Evolutionary conservation across 2,797 vertebrate species (phyloP).

Genomic region (Clamator glandarius): DNA sequence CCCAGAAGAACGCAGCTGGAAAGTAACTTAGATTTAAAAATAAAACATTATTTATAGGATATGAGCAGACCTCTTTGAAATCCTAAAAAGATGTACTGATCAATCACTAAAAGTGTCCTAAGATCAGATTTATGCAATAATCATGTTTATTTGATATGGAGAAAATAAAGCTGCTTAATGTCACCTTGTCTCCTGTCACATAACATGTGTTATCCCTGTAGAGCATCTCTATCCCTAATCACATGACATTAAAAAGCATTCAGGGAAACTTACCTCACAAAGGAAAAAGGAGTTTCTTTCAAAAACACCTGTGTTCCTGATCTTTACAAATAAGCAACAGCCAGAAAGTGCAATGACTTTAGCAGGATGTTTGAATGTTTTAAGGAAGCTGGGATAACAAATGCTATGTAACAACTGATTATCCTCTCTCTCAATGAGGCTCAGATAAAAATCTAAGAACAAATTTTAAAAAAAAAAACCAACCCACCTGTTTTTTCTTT

Average conservation of each 20-base stretch:
- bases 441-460: not conserved
- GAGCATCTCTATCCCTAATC: not conserved
- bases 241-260: not conserved
- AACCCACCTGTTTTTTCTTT: not conserved
- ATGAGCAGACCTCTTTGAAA: not conserved
- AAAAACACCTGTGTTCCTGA: not conserved
- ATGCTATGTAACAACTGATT: not conserved
- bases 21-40: conserved; percentile 10
- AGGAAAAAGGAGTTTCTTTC: not conserved
- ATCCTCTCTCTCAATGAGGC: not conserved
- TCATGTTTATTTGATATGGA: not conserved
- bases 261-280: not conserved
- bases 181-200: not conserved
- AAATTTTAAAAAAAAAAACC: not conserved
- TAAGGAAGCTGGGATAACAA: not conserved
- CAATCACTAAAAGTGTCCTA: not conserved
- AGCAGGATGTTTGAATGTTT: not conserved
- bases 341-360: not conserved
- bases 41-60: not conserved
- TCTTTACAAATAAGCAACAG: not conserved
- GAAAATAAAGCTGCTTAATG: not conserved
- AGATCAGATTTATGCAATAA: not conserved
- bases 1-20: not conserved
- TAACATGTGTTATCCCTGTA: not conserved
- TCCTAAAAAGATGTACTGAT: not conserved